A percentile compares a stretch with the other conserved stretches of the same genome.
Evolutionary conservation across 2,113 vertebrate species (phyloP).

Genomic region (Hucho hucho): DNA sequence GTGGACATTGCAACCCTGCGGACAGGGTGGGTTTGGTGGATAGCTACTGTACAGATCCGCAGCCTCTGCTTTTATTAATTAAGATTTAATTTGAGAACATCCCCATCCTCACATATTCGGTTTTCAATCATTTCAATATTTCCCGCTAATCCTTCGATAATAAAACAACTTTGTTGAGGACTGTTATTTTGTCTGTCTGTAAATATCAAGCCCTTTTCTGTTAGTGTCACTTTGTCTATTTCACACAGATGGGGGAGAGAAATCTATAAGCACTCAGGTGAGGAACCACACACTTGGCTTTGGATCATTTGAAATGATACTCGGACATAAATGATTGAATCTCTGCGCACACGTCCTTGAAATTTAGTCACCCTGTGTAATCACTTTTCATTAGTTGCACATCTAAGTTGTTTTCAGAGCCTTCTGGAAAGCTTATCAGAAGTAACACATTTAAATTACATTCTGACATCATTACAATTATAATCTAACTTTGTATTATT

Average conservation of each 20-base stretch:
- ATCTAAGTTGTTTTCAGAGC: background rate
- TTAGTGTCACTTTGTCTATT: conserved; percentile 16
- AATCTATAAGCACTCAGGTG: conserved; percentile 27
- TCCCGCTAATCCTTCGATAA: background rate
- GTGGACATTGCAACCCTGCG: too few species aligned
- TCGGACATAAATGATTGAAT: conserved; percentile 25
- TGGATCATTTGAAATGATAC: conserved; percentile 36
- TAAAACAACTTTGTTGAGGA: background rate
- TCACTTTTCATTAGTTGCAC: background rate
- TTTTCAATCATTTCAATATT: too few species aligned
- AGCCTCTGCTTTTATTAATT: too few species aligned
- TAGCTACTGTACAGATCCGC: too few species aligned
- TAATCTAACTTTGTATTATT: too few species aligned
- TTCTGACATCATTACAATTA: too few species aligned
- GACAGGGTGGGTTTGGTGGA: too few species aligned
- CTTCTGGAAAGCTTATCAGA: background rate
- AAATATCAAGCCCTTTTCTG: conserved; percentile 4
- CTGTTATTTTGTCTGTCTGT: conserved; percentile 2
- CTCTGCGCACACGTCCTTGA: conserved; percentile 12
- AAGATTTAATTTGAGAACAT: too few species aligned
- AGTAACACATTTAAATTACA: too few species aligned
- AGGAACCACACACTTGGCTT: conserved; percentile 19
- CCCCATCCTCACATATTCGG: too few species aligned
- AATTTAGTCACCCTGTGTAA: conserved; percentile 8
- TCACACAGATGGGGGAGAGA: conserved; percentile 25